phyloP scores from a whole-genome alignment of 2,888 invertebrate genomes.

The Loripinus fragilis region DNA sequence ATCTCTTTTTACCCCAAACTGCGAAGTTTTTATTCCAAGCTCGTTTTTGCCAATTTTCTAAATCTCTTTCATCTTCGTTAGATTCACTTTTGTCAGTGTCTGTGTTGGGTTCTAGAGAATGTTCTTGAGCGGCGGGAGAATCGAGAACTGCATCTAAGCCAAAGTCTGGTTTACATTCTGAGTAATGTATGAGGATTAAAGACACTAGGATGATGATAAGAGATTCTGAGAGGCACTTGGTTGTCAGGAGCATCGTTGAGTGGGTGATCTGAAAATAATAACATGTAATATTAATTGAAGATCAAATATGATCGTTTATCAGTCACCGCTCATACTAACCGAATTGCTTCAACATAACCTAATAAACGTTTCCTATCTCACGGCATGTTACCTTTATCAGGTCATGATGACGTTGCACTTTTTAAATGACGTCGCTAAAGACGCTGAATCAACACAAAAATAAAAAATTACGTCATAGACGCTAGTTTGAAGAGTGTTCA shows the following conservation, averaged over 20 bases:
- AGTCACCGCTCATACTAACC: no score
- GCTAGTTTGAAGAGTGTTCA: no score
- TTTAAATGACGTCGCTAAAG: no score
- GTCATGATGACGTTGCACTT: no score
- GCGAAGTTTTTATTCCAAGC: slow-evolving; percentile 16
- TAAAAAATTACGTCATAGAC: no score
- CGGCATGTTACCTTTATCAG: no score
- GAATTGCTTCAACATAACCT: no score
- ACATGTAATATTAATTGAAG: no score
- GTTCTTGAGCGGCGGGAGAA: neutral
- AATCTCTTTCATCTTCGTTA: neutral
- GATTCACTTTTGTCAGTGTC: neutral
- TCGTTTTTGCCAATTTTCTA: slow-evolving; percentile 39
- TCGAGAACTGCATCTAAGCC: slow-evolving; percentile 10
- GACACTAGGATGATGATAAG: slow-evolving; percentile 25
- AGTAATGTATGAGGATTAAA: slow-evolving; percentile 24
- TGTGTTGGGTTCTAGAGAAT: neutral
- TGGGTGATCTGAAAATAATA: slow-evolving; percentile 7
- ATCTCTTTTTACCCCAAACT: slow-evolving; percentile 24
- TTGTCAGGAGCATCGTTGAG: slow-evolving; percentile 35
- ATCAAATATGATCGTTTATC: no score
- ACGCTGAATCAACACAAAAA: no score
- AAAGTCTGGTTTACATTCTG: slow-evolving; percentile 35
- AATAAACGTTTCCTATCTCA: no score
- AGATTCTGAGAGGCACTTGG: slow-evolving; percentile 45